These are phyloP conservation scores for Halcyon smyrnensis DNA, from an alignment of 2,797 vertebrate genomes.

Conservation along the genomic window DNA sequence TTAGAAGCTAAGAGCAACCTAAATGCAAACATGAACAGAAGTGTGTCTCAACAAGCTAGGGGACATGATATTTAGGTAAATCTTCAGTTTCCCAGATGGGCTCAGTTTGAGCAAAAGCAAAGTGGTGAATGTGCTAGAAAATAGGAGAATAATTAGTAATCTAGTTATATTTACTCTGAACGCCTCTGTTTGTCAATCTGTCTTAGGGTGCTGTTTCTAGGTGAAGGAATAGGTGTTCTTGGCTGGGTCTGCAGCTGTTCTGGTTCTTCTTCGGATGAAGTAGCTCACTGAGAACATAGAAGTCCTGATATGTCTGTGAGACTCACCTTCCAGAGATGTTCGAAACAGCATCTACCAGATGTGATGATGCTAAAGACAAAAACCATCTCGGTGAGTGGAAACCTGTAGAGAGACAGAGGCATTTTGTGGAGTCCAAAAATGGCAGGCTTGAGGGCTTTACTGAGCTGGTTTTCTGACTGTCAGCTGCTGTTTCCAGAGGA, in stretches of 20 bases:
- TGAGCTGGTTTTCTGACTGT: not conserved
- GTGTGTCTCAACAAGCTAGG: not conserved
- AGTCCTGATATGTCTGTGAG: not conserved
- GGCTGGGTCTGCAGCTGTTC: not conserved
- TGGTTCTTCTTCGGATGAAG: not conserved
- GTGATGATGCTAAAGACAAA: not conserved
- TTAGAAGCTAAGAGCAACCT: not conserved
- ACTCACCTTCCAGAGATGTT: not conserved
- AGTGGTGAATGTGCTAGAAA: not conserved
- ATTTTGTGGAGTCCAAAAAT: not conserved
- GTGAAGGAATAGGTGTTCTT: not conserved
- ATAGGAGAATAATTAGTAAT: not conserved
- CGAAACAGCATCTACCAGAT: not conserved
- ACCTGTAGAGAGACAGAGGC: not conserved
- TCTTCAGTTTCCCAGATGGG: not conserved
- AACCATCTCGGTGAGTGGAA: not conserved
- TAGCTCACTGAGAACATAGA: not conserved
- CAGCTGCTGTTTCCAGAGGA: not conserved
- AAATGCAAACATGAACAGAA: not conserved
- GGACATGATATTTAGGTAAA: not conserved
- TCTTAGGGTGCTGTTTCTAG: not conserved
- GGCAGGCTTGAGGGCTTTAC: not conserved
- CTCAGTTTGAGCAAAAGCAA: not conserved
- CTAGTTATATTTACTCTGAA: not conserved
- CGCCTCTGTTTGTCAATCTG: not conserved